phyloP scores from a whole-genome alignment of 1,140 invertebrate species.

The Acyrthosiphon pisum region DNA sequence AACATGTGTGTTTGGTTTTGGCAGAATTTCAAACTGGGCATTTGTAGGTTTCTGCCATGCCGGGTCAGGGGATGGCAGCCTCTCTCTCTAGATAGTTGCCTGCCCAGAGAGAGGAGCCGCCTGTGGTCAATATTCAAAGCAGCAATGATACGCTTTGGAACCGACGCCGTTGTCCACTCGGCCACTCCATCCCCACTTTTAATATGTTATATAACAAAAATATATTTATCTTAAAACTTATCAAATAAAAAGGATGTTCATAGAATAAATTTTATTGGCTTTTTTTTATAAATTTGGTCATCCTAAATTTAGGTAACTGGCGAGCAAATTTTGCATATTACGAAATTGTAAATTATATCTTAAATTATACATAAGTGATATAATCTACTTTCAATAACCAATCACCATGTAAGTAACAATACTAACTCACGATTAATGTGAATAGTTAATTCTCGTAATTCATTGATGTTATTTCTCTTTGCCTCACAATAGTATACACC shows the following conservation, averaged over 20 bases:
- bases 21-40: no score
- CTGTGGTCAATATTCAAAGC: no score
- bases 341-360: background rate
- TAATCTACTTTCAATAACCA: background rate
- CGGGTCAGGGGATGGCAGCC: no score
- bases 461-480: background rate
- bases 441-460: constrained; percentile 24
- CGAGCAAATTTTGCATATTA: background rate
- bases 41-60: no score
- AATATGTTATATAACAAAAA: no score
- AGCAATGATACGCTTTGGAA: no score
- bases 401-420: constrained; percentile 45
- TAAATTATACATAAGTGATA: background rate
- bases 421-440: constrained; percentile 56
- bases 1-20: no score
- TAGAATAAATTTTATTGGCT: no score
- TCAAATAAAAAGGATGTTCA: background rate
- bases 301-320: background rate
- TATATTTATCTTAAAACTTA: background rate
- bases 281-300: background rate
- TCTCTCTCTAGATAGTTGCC: no score
- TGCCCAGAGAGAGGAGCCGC: no score
- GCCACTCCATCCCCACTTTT: no score
- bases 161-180: no score
- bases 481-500: constrained; percentile 23